Evolutionary conservation across 2,113 vertebrate species (phyloP), one percentile per base, ranked within the genome.

Genomic region (Entosphenus tridentatus): DNA sequence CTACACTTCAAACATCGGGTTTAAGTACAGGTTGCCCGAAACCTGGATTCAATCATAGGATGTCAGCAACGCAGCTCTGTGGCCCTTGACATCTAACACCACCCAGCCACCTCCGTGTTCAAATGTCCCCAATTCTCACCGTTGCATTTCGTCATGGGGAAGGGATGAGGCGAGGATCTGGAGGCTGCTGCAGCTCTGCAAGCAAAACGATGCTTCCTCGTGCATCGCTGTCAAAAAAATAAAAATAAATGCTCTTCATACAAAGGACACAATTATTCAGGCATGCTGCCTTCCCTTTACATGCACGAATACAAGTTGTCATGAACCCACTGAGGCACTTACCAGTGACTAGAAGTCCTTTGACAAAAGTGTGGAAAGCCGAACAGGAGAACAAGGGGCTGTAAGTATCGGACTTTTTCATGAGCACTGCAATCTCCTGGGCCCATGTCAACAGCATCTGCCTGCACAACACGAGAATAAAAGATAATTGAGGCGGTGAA

Each of bases 391-490:
- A 96, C 65, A 98, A 85, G 0, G 92, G 92, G 70, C 84, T 77
- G 2, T 93, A 96, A n/a, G 87, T 93, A 76, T 96, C 92, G 0
- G 87, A 92, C 73, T 88, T 96, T 80, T 90, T 90, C 92, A 98
- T 91, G 74, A 95, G 78, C 72, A 86, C 73, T 73, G 84, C 86
- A 69, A 96, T 82, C 79, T 98, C 93, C 78, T 89, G 83, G 77
- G 89, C 87, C 93, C 93, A 98, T 1, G 85, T 89, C 76, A 89
- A 84, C 74, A 98, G 80, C 1, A 98, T 81, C 77, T 82, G 88
- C 82, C 93, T 98, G 75, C 74, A 78, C n/a, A 9, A 11, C 8
- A 9, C 62, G 21, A 65, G 11, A 21, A 16, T n/a, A 17, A 65
- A 65, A 21, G 10, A 65, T 65, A 65, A 39, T 39, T 39, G 39